Percentiles rank a stretch among this genome's conserved stretches.
These are phyloP conservation scores for Poecilobothrus nobilitatus DNA, from an alignment of 2,888 invertebrate species.

Conservation along the genomic window DNA sequence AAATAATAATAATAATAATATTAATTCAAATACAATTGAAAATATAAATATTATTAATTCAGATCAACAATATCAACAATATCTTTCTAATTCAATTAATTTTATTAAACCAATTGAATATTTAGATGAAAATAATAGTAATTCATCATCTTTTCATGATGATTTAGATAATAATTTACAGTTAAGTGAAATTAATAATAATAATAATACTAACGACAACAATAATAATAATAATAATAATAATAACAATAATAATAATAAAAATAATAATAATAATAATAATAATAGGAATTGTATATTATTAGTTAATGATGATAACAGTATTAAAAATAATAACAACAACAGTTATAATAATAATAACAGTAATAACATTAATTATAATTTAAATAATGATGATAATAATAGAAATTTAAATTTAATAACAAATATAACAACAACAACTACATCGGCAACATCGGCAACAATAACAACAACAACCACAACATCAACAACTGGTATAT, in stretches of 20 bases:
- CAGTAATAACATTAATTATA: background rate
- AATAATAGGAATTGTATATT: too few relatives aligned
- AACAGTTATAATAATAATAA: background rate
- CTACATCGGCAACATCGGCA: background rate
- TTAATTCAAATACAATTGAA: slow-evolving; percentile 13
- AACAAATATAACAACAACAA: background rate
- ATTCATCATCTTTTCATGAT: slow-evolving; percentile 9
- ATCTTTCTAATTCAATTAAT: slow-evolving; percentile 9
- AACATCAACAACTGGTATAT: slow-evolving; percentile 15
- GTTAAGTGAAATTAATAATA: background rate
- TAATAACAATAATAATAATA: background rate
- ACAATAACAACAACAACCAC: slow-evolving; percentile 16
- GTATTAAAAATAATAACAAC: background rate
- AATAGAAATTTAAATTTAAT: background rate
- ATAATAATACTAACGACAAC: background rate
- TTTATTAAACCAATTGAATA: background rate
- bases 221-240: background rate
- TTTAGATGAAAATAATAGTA: slow-evolving; percentile 13
- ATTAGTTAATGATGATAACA: too few relatives aligned
- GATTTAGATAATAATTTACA: background rate
- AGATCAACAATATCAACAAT: slow-evolving; percentile 8
- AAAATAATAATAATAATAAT: background rate
- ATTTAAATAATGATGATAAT: background rate
- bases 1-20: slow-evolving; percentile 20
- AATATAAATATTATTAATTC: slow-evolving; percentile 4